Evolutionary conservation across 2,888 invertebrate species (phyloP).

Genomic region (Gastrophysa polygoni): DNA sequence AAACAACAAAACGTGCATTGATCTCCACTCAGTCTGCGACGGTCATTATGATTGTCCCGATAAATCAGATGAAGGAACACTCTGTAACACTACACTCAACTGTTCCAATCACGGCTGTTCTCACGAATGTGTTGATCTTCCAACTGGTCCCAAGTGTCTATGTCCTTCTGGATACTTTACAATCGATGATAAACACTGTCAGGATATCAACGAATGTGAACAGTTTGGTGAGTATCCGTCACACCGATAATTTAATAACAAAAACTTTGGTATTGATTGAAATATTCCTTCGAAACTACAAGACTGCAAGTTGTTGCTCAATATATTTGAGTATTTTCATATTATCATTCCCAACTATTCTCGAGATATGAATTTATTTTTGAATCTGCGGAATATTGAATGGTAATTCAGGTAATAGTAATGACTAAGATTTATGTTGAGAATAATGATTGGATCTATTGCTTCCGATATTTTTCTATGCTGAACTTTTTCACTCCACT

Average conservation of each 20-base stretch:
- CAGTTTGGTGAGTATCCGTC: slow-evolving; percentile 58
- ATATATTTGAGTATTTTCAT: too few relatives aligned
- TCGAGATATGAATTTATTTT: too few relatives aligned
- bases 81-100: slow-evolving; percentile 46
- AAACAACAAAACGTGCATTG: slow-evolving; percentile 63
- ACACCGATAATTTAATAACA: not conserved
- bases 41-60: slow-evolving; percentile 64
- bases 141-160: slow-evolving; percentile 63
- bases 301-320: too few relatives aligned
- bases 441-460: too few relatives aligned
- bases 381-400: too few relatives aligned
- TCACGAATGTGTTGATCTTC: slow-evolving; percentile 57
- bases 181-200: slow-evolving; percentile 58
- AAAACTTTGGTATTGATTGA: too few relatives aligned
- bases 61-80: slow-evolving; percentile 65
- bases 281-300: too few relatives aligned
- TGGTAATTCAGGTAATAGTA: too few relatives aligned
- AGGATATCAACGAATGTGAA: slow-evolving; percentile 71
- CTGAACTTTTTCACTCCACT: too few relatives aligned
- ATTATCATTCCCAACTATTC: too few relatives aligned
- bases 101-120: slow-evolving; percentile 57
- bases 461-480: too few relatives aligned
- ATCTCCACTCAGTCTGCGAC: slow-evolving; percentile 63
- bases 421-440: too few relatives aligned
- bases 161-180: slow-evolving; percentile 61